Base-by-base conservation (phyloP, 2,113 vertebrate genomes). In the Sisor rabdophorus region DNA sequence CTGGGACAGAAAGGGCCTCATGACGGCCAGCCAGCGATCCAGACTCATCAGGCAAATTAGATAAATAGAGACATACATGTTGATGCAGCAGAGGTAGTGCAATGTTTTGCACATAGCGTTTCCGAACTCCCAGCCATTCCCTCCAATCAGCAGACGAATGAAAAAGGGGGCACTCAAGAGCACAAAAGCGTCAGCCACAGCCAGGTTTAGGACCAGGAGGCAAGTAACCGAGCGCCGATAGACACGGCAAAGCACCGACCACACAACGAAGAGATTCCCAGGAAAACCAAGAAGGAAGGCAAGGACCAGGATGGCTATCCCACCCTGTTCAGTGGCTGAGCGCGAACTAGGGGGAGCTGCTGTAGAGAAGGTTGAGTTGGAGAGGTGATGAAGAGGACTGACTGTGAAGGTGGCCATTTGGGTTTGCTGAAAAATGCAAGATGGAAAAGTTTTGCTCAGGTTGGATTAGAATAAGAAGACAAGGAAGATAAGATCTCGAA, bases 21-120 rank as follows among this genome's bases (percentile, higher is more conserved):
- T 86, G 55, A 95, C 93, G 0, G 94, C 95, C 54, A 96, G 79
- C 88, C 93, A 95, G 77, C 94, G 93, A 87, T 96, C 94, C 84
- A 93, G 83, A 77, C 95, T 95, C 91, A 96, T 95, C 87, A 94
- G 86, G 56, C 86, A 87, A 85, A 95, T 95, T 80, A 96, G 90
- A 87, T 95, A 92, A 76, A 96, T 94, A 81, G 94, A 95, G 80
- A 93, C 92, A 10, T 94, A 95, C 95, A 96, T 96, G 86, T 95
- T 95, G 77, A 95, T 91, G 0, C 71, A 89, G 3, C 91, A 94
- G 73, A 94, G 76, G 80, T 96, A 96, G 79, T 95, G 93, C 72
- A 94, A 86, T 5, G 83, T 88, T 79, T 95, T 96, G 84, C 95
- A 96, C 17, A 89, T 83, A 0, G 56, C 86, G 0, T 40, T 59